These are phyloP conservation scores for Oryzias curvinotus DNA, from an alignment of 2,113 vertebrate genomes.

Conservation along the genomic window DNA sequence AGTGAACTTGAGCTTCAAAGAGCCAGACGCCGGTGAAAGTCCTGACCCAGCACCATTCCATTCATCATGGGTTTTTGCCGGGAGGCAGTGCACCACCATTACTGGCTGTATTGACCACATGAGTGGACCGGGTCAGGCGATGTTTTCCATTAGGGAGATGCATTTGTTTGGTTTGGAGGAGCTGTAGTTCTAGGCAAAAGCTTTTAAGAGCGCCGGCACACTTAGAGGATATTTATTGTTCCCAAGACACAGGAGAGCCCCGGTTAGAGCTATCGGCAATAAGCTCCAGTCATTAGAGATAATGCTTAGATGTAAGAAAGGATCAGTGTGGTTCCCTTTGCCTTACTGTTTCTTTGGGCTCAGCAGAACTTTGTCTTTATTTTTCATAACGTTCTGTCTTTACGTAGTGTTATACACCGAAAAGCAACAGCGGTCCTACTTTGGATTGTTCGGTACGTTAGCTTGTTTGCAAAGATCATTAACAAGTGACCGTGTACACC, in stretches of 20 bases:
- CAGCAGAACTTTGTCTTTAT: background rate
- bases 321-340: background rate
- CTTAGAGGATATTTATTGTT: constrained; percentile 48
- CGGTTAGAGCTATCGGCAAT: constrained; percentile 32
- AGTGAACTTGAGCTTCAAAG: constrained; percentile 18
- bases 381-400: background rate
- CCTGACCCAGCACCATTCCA: constrained; percentile 44
- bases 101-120: constrained; percentile 67
- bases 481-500: too few species aligned
- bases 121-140: constrained; percentile 51
- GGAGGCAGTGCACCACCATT: constrained; percentile 60
- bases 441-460: too few species aligned
- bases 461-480: too few species aligned
- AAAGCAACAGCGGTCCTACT: too few species aligned
- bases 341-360: background rate
- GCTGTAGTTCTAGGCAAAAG: constrained; percentile 24
- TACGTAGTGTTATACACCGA: too few species aligned
- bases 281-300: constrained; percentile 27
- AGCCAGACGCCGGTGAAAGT: constrained; percentile 36
- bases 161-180: constrained; percentile 43
- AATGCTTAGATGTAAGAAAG: constrained; percentile 14
- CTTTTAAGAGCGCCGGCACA: constrained; percentile 57
- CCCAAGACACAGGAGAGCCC: constrained; percentile 45
- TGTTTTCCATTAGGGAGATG: constrained; percentile 73
- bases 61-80: constrained; percentile 71